Percentiles rank a stretch among this genome's conserved stretches.
Evolutionary conservation across 2,797 vertebrate genomes (phyloP).

Genomic region (Lycodopsis pacificus): DNA sequence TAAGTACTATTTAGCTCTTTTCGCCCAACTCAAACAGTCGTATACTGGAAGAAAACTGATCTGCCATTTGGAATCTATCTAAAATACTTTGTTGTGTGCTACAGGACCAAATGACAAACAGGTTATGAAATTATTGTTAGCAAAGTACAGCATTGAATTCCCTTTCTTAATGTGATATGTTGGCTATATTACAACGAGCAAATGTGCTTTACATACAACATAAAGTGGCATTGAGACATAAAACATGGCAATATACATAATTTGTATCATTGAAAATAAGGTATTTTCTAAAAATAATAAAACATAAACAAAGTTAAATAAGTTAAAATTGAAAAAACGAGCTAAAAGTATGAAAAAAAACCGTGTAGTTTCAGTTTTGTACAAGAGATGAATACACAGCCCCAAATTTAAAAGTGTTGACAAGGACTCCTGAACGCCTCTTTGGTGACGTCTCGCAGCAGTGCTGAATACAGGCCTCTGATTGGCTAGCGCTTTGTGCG

Average conservation of each 20-base stretch:
- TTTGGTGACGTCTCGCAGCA: background rate
- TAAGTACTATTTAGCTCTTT: background rate
- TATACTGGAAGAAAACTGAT: background rate
- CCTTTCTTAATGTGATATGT: background rate
- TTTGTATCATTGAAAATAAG: background rate
- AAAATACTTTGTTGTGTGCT: background rate
- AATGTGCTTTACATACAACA: background rate
- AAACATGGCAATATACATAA: background rate
- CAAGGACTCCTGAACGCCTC: slow-evolving; percentile 55
- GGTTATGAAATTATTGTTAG: background rate
- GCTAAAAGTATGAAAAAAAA: background rate
- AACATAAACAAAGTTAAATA: too few relatives aligned
- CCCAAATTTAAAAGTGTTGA: background rate
- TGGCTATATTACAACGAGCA: background rate
- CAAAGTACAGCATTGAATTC: background rate
- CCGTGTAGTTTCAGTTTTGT: background rate
- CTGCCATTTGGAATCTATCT: background rate
- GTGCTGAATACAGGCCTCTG: slow-evolving; percentile 7
- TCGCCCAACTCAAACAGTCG: background rate
- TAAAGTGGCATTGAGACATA: background rate
- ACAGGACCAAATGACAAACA: background rate
- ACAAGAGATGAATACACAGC: background rate
- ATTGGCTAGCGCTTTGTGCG: slow-evolving; percentile 31
- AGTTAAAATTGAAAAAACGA: background rate
- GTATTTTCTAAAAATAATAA: background rate